Conservation (phyloP, 2,797 vertebrate species). For the Melanotaenia trifasciata region DNA sequence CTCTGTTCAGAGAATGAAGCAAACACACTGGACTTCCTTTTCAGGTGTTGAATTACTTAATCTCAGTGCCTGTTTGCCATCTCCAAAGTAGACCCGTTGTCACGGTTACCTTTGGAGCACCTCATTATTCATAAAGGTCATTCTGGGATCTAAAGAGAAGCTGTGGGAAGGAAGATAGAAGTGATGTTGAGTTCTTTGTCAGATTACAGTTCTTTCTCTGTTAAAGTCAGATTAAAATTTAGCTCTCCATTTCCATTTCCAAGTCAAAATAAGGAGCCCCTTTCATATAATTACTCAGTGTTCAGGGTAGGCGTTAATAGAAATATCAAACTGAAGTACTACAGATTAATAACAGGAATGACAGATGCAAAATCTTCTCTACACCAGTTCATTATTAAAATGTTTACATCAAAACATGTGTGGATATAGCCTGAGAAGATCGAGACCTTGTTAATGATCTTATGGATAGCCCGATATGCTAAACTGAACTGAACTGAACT, state of each 20-base stretch:
- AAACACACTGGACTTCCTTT: slow-evolving; percentile 58
- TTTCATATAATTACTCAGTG: too few relatives aligned
- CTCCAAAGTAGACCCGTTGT: slow-evolving; percentile 59
- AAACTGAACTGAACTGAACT: too few relatives aligned
- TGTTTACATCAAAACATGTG: too few relatives aligned
- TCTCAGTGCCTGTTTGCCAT: slow-evolving; percentile 51
- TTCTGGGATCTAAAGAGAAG: slow-evolving; percentile 51
- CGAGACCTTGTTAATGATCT: too few relatives aligned
- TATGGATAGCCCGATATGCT: too few relatives aligned
- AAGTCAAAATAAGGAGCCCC: slow-evolving; percentile 4
- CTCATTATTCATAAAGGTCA: slow-evolving; percentile 81
- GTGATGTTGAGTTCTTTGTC: slow-evolving; percentile 33
- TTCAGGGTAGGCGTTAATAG: too few relatives aligned
- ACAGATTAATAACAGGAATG: too few relatives aligned
- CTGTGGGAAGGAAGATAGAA: slow-evolving; percentile 47
- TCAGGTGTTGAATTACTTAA: slow-evolving; percentile 64
- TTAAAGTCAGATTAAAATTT: slow-evolving; percentile 24
- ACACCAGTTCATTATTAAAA: too few relatives aligned
- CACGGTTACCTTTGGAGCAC: slow-evolving; percentile 67
- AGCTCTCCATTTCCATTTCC: neutral
- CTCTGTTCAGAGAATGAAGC: slow-evolving; percentile 47
- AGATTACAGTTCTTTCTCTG: slow-evolving; percentile 1
- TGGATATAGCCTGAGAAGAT: too few relatives aligned
- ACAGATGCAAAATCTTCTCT: too few relatives aligned
- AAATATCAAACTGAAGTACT: too few relatives aligned